Conservation (phyloP, 1,140 invertebrate genomes). For the Sitophilus oryzae region DNA sequence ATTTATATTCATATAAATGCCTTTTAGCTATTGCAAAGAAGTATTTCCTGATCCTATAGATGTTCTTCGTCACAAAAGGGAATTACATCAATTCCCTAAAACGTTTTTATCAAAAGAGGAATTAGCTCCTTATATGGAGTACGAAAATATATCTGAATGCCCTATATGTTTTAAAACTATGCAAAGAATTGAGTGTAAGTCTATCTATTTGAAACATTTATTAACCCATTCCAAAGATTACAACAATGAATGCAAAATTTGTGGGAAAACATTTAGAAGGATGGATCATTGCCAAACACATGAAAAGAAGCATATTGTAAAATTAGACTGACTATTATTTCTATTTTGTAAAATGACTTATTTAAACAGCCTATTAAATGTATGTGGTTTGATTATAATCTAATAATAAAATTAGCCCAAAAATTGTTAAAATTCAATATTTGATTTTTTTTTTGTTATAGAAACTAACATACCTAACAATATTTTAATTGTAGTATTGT, state of each 20-base stretch:
- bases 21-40: constrained; percentile 12
- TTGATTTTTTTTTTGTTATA: no score
- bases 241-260: constrained; percentile 24
- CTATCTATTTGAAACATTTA: constrained; percentile 29
- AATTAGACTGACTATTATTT: neutral
- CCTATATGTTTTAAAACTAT: constrained; percentile 30
- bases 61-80: constrained; percentile 27
- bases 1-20: no score
- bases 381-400: no score
- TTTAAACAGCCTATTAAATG: no score
- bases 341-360: no score
- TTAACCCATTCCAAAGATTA: constrained; percentile 23
- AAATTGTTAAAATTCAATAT: no score
- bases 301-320: constrained; percentile 27
- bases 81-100: constrained; percentile 20
- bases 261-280: constrained; percentile 29
- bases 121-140: constrained; percentile 24
- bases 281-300: constrained; percentile 30
- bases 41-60: constrained; percentile 25
- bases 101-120: constrained; percentile 21
- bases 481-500: no score
- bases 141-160: constrained; percentile 21
- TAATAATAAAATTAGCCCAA: no score
- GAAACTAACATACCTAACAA: no score
- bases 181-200: constrained; percentile 15